A percentile compares a stretch with the other conserved stretches of the same genome.
Conservation (phyloP, 1,140 invertebrate species). For the Ceratina australensis region DNA sequence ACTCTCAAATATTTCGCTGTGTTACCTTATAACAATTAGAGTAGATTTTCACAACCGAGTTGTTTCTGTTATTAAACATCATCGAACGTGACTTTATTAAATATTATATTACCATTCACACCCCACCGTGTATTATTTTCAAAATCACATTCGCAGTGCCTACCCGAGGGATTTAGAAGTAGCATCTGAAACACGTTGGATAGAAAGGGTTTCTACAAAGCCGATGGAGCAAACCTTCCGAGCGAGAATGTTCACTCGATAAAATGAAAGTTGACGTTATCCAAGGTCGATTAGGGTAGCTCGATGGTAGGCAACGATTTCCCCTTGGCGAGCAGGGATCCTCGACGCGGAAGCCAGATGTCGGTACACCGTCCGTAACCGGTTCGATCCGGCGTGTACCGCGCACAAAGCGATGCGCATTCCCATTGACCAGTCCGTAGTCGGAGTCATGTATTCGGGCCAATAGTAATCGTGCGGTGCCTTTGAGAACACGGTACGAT, state of each 20-base stretch:
- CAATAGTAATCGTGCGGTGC: conserved; percentile 75
- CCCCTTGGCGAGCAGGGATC: background rate
- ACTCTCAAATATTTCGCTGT: background rate
- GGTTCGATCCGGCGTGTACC: conserved; percentile 63
- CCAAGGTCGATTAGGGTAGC: background rate
- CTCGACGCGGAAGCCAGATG: conserved; percentile 64
- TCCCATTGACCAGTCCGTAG: conserved; percentile 72
- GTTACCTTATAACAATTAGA: too few species aligned
- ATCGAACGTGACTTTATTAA: too few species aligned
- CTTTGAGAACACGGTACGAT: conserved; percentile 68
- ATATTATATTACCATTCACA: too few species aligned
- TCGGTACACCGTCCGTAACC: conserved; percentile 66
- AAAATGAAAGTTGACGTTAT: conserved; percentile 1
- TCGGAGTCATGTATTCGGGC: conserved; percentile 58
- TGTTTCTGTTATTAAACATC: too few species aligned
- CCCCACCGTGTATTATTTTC: too few species aligned
- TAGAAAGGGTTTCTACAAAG: conserved; percentile 17
- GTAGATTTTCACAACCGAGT: too few species aligned
- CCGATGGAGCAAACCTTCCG: conserved; percentile 3
- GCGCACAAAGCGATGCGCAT: conserved; percentile 75
- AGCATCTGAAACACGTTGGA: background rate
- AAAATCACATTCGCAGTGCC: too few species aligned
- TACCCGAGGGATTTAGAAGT: background rate
- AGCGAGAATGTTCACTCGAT: conserved; percentile 2
- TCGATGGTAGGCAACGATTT: background rate